Conservation (phyloP, 2,888 invertebrate species). For the Hydrotaea cyrtoneurina region DNA sequence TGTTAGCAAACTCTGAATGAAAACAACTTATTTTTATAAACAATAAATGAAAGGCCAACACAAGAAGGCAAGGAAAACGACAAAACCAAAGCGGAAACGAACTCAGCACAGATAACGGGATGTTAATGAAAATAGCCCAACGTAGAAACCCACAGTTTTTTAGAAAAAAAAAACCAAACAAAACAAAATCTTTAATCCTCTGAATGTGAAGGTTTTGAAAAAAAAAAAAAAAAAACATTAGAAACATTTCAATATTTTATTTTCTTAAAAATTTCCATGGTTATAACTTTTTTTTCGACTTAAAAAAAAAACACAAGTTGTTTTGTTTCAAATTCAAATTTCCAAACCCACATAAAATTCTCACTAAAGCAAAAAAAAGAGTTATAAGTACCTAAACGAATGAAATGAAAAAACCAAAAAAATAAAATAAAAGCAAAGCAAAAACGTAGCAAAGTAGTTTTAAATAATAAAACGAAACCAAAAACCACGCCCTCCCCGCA, state of each 20-base stretch:
- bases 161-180: conserved; percentile 47
- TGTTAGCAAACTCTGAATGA: neutral
- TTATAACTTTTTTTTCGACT: too few species aligned
- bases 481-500: neutral
- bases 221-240: conserved; percentile 50
- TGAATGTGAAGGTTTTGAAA: conserved; percentile 42
- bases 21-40: conserved; percentile 61
- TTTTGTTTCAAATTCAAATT: too few species aligned
- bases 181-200: conserved; percentile 34
- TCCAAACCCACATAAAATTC: conserved; percentile 36
- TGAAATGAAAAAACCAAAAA: too few species aligned
- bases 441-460: conserved; percentile 17
- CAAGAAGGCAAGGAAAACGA: neutral
- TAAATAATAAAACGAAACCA: neutral
- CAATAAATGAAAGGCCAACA: conserved; percentile 40
- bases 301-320: too few species aligned
- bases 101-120: too few species aligned
- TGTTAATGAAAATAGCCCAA: conserved; percentile 51
- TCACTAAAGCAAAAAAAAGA: conserved; percentile 59
- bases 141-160: conserved; percentile 32
- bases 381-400: conserved; percentile 66
- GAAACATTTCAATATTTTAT: conserved; percentile 26
- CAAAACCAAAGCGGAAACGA: conserved; percentile 15
- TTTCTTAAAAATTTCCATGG: neutral
- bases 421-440: conserved; percentile 57